phyloP scores from a whole-genome alignment of 2,888 invertebrate species.

The Teleiodes luculella region DNA sequence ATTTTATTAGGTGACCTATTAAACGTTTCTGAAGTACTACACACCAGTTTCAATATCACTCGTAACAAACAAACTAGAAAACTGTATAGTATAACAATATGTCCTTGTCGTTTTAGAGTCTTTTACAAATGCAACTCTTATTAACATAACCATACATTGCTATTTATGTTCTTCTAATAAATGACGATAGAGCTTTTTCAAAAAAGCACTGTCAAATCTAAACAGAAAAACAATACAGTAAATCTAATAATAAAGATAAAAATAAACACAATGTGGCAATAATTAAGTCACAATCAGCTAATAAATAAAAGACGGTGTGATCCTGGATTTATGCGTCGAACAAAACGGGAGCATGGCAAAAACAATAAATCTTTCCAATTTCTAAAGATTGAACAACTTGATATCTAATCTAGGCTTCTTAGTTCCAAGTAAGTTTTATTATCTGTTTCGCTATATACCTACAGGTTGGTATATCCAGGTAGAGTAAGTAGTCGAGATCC shows the following conservation, averaged over 20 bases:
- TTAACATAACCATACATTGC: background rate
- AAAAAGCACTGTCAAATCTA: too few species aligned
- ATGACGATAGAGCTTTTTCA: too few species aligned
- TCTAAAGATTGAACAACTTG: background rate
- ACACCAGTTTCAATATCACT: background rate
- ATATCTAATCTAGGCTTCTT: background rate
- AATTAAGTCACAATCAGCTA: slow-evolving; percentile 65
- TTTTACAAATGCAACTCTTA: background rate
- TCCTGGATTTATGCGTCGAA: slow-evolving; percentile 66
- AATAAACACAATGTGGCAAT: slow-evolving; percentile 34
- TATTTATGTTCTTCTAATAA: too few species aligned
- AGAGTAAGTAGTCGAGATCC: too few species aligned
- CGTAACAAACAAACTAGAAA: background rate
- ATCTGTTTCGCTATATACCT: too few species aligned
- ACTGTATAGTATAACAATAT: background rate
- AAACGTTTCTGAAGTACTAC: slow-evolving; percentile 6
- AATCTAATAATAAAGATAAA: slow-evolving; percentile 13
- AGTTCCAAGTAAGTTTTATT: background rate
- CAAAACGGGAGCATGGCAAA: slow-evolving; percentile 38
- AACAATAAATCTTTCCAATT: background rate
- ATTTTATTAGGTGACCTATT: slow-evolving; percentile 19
- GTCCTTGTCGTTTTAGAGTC: too few species aligned
- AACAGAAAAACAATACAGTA: too few species aligned
- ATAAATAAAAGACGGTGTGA: slow-evolving; percentile 58
- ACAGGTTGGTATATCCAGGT: too few species aligned